Base-by-base conservation (phyloP, 2,797 vertebrate species). In the Darevskia mixta region DNA sequence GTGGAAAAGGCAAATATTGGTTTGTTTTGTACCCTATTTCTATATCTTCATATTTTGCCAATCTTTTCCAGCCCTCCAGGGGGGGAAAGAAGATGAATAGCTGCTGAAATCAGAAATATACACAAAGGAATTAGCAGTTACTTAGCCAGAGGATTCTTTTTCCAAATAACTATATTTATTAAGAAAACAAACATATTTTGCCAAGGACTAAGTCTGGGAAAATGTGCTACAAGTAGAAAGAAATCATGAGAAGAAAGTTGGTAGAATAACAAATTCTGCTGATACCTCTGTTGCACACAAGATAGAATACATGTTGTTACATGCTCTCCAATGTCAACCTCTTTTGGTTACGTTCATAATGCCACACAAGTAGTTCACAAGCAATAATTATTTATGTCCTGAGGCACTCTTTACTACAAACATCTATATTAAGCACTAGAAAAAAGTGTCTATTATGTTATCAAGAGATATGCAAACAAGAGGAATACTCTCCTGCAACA, bases 321-420 rank as follows among this genome's bases (percentile, higher is more conserved):
- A 66, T 64, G 64, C 25, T 79, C 27, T 64, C 23, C 45, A 73
- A 78, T 35, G 45, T 10, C 45, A 79, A 49, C 20, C 29, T 78
- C 45, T 77, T 78, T 82, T 41, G 32, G 76, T 66, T 71, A 55
- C 13, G 20, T 71, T 72, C 66, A 83, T 55, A 45, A 80, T 85
- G n/a, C 61, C 77, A 73, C 41, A 72, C 38, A 80, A 55, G 71
- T 45, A 75, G 15, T 75, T 88, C 43, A 81, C 78, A 86, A 69
- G 20, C 27, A 78, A 69, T 11, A 15, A 41, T 55, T 32, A 35
- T 72, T 76, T 67, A 43, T 86, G 35, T 32, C 32, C 43, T 13
- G 23, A 49, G n/a, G n/a, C n/a, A 69, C 58, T 43, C 49, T 86
- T 64, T 72, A 18, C 61, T 76, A 61, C 35, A 80, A 66, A 45